These are phyloP conservation scores for Sminthurides bifidus DNA, from an alignment of 1,140 invertebrate genomes.

Conservation along the genomic window DNA sequence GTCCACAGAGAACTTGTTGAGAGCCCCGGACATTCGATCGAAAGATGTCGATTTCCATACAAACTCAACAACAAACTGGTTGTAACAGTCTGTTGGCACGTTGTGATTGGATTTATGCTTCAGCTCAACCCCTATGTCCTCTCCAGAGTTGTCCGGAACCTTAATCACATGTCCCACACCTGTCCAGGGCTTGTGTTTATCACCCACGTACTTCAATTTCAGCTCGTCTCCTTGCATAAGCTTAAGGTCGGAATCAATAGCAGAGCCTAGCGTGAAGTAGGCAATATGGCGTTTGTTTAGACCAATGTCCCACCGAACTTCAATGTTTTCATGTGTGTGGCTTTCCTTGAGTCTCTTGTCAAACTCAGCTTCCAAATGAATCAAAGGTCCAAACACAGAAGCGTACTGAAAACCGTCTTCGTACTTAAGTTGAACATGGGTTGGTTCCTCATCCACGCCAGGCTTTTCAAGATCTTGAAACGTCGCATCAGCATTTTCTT, in stretches of 20 bases:
- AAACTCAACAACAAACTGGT: conserved; percentile 97
- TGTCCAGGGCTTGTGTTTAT: conserved; percentile 84
- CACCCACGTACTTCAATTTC: conserved; percentile 81
- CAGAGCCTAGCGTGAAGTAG: conserved; percentile 84
- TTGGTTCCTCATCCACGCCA: conserved; percentile 91
- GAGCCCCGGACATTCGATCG: conserved; percentile 91
- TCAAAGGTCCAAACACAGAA: conserved; percentile 92
- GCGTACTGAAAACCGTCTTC: conserved; percentile 99
- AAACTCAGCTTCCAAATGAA: conserved; percentile 96
- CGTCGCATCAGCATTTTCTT: conserved; percentile 93
- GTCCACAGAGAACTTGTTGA: conserved; percentile 92
- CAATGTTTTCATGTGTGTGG: conserved; percentile 96
- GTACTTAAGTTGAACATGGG: conserved; percentile 84
- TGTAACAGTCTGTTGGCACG: conserved; percentile 80
- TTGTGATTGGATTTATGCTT: conserved; percentile 64
- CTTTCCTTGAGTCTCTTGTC: conserved; percentile 97
- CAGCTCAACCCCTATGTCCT: conserved; percentile 94
- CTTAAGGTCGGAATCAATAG: conserved; percentile 65
- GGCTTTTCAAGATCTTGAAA: conserved; percentile 96
- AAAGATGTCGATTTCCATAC: conserved; percentile 99
- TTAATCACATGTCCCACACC: conserved; percentile 94
- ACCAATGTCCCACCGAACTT: conserved; percentile 96
- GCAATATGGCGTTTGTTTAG: conserved; percentile 97
- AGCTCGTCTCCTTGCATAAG: conserved; percentile 99
- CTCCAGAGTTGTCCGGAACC: conserved; percentile 96